Evolutionary conservation across 2,113 vertebrate genomes (phyloP).

Genomic region (Tapirus terrestris): DNA sequence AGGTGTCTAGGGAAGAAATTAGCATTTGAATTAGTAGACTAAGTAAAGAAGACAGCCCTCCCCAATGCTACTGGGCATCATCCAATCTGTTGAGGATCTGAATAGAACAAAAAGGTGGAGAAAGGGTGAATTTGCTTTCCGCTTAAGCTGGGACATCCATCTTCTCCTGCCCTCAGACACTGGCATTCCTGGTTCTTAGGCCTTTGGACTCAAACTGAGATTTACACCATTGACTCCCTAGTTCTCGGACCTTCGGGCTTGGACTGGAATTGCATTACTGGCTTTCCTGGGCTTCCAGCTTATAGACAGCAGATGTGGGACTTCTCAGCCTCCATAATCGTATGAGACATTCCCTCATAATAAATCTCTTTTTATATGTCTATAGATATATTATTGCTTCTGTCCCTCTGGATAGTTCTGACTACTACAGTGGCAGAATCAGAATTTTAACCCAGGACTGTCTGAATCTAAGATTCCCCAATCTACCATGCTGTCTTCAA

Average conservation of each 20-base stretch:
- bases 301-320: not conserved
- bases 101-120: not conserved
- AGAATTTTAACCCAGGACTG: not conserved
- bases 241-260: not conserved
- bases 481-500: not conserved
- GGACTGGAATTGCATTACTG: not conserved
- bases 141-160: not conserved
- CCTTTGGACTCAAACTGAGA: not conserved
- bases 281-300: not conserved
- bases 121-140: not conserved
- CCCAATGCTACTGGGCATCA: not conserved
- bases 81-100: not conserved
- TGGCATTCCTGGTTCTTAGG: not conserved
- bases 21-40: not conserved
- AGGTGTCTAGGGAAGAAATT: not conserved
- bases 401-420: not conserved
- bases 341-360: not conserved
- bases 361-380: not conserved
- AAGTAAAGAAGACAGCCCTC: not conserved
- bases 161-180: not conserved
- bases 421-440: not conserved
- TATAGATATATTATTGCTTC: not conserved
- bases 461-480: not conserved
- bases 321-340: not conserved
- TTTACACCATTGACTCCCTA: not conserved